Evolutionary conservation across 1,140 invertebrate genomes (phyloP).

Genomic region (Pseudomyrmex flavicornis): DNA sequence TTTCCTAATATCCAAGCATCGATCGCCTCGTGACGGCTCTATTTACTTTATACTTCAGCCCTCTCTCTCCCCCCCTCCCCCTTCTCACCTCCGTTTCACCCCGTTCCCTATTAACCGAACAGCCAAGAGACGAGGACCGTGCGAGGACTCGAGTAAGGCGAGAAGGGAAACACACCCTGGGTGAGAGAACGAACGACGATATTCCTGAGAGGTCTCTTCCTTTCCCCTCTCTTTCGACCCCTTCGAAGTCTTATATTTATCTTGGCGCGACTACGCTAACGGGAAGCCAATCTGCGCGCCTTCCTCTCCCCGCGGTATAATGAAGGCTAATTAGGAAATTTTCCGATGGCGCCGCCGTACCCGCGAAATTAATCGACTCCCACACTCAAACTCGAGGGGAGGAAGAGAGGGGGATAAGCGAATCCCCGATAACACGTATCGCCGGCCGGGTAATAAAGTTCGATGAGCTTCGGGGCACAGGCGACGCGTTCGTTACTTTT

Average conservation of each 20-base stretch:
- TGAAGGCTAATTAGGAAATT: constrained; percentile 66
- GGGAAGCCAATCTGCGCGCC: constrained; percentile 51
- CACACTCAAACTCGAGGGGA: background rate
- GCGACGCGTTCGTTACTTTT: constrained; percentile 50
- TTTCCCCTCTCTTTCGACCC: background rate
- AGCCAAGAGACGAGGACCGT: background rate
- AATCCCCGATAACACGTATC: constrained; percentile 62
- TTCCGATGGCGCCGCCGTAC: constrained; percentile 26
- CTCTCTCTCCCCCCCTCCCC: too few species aligned
- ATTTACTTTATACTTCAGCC: constrained; percentile 46
- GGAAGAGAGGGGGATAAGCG: background rate
- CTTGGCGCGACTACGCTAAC: constrained; percentile 21
- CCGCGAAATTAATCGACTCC: constrained; percentile 50
- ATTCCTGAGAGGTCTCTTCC: background rate
- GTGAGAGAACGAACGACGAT: background rate
- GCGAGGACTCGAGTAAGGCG: too few species aligned
- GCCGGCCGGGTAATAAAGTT: constrained; percentile 59
- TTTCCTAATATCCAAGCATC: constrained; percentile 58
- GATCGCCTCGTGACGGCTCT: constrained; percentile 39
- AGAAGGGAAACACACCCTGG: background rate
- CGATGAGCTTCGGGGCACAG: constrained; percentile 16
- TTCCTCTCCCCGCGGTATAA: constrained; percentile 30
- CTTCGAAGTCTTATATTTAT: constrained; percentile 52
- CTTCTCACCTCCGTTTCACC: background rate
- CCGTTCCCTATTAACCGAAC: background rate